Evolutionary conservation across 2,113 vertebrate genomes (phyloP), one percentile per base, ranked within the genome.

Genomic region (Chionodraco myersi): DNA sequence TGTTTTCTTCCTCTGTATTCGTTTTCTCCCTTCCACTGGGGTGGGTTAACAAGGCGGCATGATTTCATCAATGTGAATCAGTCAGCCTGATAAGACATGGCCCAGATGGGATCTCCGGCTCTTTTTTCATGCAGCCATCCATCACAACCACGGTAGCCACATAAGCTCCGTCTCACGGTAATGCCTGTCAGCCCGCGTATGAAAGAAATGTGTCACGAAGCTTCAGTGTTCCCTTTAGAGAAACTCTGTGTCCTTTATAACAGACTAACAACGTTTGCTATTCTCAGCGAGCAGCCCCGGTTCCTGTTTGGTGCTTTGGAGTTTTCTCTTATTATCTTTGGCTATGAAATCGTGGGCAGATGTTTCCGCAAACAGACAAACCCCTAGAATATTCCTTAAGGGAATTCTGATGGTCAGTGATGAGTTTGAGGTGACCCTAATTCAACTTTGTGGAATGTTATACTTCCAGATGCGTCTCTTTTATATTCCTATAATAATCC

Each of bases 31-130:
- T 61, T 64, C 86, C 84, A 79, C 88, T 68, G 59, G 60, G 82
- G 84, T 66, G 67, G 82, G 88, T 91, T 91, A 88, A 90, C 88
- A 88, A 83, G 90, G 84, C 52, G 41, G 70, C 85, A 80, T 89
- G 86, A 92, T 92, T 90, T 92, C 89, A 91, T 91, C 91, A 90
- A 85, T 85, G 86, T 72, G 88, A 89, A 86, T 91, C 88, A 86
- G 87, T 88, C 86, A 85, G 81, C 80, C 83, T 73, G 87, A 91
- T 91, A 91, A 88, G 89, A 92, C 72, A 72, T 91, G 91, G 91
- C 91, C 89, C 92, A 92, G 89, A 93, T 92, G 90, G 87, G 84
- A 87, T 90, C 82, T 82, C 69, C 67, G 18, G 75, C 66, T 80
- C 70, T 84, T 89, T 86, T 89, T 80, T 41, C 36, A 84, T 82